Evolutionary conservation across 2,888 invertebrate genomes (phyloP).

Genomic region (Pycnomerus fuliginosus): DNA sequence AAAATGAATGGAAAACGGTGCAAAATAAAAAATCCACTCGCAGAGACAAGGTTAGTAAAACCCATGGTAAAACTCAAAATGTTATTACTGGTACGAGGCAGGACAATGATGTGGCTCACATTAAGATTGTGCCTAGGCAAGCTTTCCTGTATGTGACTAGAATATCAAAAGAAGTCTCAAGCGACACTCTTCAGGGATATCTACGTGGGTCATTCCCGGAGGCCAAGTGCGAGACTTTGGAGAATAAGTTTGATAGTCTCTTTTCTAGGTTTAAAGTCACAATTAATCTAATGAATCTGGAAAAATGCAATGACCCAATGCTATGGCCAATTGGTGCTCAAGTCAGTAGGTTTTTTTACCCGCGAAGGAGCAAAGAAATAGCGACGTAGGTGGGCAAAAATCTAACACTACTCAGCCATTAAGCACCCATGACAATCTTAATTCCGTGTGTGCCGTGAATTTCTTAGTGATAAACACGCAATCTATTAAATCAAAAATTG

Average conservation of each 20-base stretch:
- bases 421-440: too few relatives aligned
- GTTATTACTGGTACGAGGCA: not conserved
- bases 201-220: not conserved
- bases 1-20: too few relatives aligned
- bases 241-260: slow-evolving; percentile 1
- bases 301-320: not conserved
- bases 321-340: slow-evolving; percentile 2
- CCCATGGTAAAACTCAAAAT: too few relatives aligned
- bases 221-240: not conserved
- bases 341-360: slow-evolving; percentile 1
- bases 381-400: too few relatives aligned
- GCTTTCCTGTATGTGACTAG: slow-evolving; percentile 1
- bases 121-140: too few relatives aligned
- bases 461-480: too few relatives aligned
- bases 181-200: not conserved
- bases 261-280: not conserved
- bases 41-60: too few relatives aligned
- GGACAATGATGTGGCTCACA: not conserved
- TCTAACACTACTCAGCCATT: too few relatives aligned
- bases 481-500: too few relatives aligned
- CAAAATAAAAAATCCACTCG: too few relatives aligned
- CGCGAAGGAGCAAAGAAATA: too few relatives aligned
- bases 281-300: not conserved
- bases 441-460: too few relatives aligned
- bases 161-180: not conserved